A percentile compares a stretch with the other conserved stretches of the same genome.
These are phyloP conservation scores for Ariopsis seemanni DNA, from an alignment of 2,113 vertebrate genomes.

Conservation along the genomic window DNA sequence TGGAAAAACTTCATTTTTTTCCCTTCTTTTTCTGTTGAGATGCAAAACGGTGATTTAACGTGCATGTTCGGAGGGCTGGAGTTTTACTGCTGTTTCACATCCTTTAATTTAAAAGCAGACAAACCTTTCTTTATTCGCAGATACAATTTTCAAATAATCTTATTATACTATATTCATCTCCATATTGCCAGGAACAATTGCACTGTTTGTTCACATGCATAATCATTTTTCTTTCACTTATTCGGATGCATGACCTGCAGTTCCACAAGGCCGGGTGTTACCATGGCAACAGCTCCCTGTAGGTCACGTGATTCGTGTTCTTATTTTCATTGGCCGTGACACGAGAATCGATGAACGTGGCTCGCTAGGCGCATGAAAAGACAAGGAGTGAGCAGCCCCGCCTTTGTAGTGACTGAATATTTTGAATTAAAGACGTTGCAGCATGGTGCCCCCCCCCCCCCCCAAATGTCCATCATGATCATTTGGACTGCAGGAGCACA, in stretches of 20 bases:
- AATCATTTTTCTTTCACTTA: slow-evolving; percentile 65
- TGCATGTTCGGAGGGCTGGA: not conserved
- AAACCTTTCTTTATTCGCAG: not conserved
- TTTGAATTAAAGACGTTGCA: slow-evolving; percentile 8
- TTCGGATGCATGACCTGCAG: slow-evolving; percentile 88
- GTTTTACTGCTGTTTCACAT: not conserved
- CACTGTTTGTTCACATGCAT: slow-evolving; percentile 71
- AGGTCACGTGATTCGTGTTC: slow-evolving; percentile 80
- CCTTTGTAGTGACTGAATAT: slow-evolving; percentile 31
- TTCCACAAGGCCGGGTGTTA: slow-evolving; percentile 86
- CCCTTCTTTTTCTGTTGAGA: not conserved
- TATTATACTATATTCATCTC: not conserved
- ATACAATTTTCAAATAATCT: not conserved
- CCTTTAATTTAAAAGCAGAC: not conserved
- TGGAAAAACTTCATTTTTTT: not conserved
- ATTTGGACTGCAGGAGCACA: not conserved
- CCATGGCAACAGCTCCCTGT: slow-evolving; percentile 82
- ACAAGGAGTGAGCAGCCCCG: not conserved
- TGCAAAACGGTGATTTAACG: slow-evolving; percentile 40
- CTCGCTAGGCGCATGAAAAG: slow-evolving; percentile 23
- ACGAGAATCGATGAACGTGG: slow-evolving; percentile 58
- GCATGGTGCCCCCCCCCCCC: not conserved
- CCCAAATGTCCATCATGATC: not conserved
- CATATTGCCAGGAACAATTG: not conserved
- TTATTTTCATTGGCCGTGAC: slow-evolving; percentile 81